Evolutionary conservation across 2,888 invertebrate genomes (phyloP).

Genomic region (Heliconius ethilla): DNA sequence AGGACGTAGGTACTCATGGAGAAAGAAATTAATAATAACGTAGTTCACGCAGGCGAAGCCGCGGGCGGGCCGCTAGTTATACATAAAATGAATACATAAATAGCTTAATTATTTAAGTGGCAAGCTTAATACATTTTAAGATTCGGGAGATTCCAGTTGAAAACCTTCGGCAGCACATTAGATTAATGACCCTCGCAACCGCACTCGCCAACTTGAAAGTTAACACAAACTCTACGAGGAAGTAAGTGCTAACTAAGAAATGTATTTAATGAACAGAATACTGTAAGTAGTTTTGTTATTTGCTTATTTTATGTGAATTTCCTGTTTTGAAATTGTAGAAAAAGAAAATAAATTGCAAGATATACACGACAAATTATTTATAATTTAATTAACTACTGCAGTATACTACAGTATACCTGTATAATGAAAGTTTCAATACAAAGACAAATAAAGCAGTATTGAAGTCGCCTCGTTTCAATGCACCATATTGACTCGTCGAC

Average conservation of each 20-base stretch:
- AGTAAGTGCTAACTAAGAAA: slow-evolving; percentile 1
- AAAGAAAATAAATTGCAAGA: too few species aligned
- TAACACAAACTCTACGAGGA: slow-evolving; percentile 4
- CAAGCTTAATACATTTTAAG: slow-evolving; percentile 4
- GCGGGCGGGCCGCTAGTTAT: too few species aligned
- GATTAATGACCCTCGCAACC: slow-evolving; percentile 21
- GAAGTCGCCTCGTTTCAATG: slow-evolving; percentile 29
- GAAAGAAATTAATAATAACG: too few species aligned
- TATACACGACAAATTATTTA: too few species aligned
- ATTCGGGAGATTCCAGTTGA: slow-evolving; percentile 12
- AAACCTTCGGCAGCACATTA: slow-evolving; percentile 19
- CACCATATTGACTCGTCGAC: slow-evolving; percentile 36
- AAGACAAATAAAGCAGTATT: slow-evolving; percentile 24
- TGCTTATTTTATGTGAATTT: neutral
- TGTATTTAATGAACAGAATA: slow-evolving; percentile 1
- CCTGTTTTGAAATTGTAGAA: too few species aligned
- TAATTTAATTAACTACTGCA: too few species aligned
- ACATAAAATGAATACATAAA: neutral
- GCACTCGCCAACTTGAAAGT: slow-evolving; percentile 11
- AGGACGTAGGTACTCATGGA: too few species aligned
- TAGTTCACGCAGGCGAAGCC: too few species aligned
- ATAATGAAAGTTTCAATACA: slow-evolving; percentile 15
- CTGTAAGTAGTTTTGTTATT: neutral
- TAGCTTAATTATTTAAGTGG: neutral
- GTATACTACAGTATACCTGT: neutral